Evolutionary conservation across 1,140 invertebrate species (phyloP).

Genomic region (Zaprionus tsacasi): DNA sequence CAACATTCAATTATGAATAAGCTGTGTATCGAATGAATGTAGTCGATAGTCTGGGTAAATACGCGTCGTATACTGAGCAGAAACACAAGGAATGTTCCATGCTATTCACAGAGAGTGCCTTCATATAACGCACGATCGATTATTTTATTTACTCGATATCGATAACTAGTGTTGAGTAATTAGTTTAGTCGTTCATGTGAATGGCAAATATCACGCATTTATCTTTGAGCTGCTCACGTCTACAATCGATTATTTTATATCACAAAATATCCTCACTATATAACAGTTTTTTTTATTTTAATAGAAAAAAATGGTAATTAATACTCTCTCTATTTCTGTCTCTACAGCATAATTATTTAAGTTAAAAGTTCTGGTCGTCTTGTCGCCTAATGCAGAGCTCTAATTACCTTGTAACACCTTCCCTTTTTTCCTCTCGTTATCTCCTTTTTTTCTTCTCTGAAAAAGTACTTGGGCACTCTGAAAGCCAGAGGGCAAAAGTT

Average conservation of each 20-base stretch:
- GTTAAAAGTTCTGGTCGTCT: neutral
- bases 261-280: too few species aligned
- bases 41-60: neutral
- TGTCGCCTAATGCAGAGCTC: slow-evolving; percentile 8
- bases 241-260: too few species aligned
- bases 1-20: neutral
- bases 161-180: neutral
- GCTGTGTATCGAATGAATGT: neutral
- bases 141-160: neutral
- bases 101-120: neutral
- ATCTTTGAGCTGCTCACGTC: neutral
- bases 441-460: slow-evolving; percentile 1
- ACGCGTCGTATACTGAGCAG: neutral
- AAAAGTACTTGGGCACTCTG: slow-evolving; percentile 7
- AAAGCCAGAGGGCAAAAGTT: slow-evolving; percentile 30
- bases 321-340: neutral
- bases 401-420: slow-evolving; percentile 26
- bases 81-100: neutral
- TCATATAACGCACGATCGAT: neutral
- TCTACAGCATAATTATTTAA: slow-evolving; percentile 13
- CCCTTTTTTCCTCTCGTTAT: neutral
- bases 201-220: neutral
- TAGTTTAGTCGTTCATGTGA: neutral
- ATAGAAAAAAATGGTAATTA: neutral
- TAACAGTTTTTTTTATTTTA: neutral